A percentile compares a stretch with the other conserved stretches of the same genome.
These are phyloP conservation scores for Blastobasis adustella DNA, from an alignment of 2,888 invertebrate species.

Conservation along the genomic window DNA sequence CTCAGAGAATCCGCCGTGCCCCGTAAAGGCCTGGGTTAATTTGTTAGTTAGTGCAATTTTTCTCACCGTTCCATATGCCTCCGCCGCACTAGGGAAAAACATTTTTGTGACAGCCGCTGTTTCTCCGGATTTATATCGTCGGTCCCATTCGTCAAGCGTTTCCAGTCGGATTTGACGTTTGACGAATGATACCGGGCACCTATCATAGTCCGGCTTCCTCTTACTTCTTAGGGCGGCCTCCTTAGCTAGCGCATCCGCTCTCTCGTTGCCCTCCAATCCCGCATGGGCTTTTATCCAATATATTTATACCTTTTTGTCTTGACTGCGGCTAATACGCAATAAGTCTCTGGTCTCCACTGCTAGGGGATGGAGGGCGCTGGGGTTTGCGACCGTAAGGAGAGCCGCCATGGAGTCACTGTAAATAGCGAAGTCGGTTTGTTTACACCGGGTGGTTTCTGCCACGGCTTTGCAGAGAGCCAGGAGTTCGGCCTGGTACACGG, in stretches of 20 bases:
- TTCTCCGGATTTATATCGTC: background rate
- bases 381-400: conserved; percentile 2
- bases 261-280: conserved; percentile 11
- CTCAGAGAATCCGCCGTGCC: background rate
- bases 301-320: background rate
- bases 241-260: conserved; percentile 14
- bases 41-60: no score
- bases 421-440: background rate
- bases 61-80: no score
- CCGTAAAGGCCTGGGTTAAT: no score
- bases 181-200: conserved; percentile 9
- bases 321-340: background rate
- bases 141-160: conserved; percentile 10
- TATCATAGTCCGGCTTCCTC: background rate
- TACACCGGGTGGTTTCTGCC: background rate
- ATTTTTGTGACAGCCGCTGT: conserved; percentile 8
- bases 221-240: conserved; percentile 1
- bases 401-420: conserved; percentile 11
- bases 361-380: conserved; percentile 6
- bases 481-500: conserved; percentile 12
- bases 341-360: conserved; percentile 1
- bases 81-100: conserved; percentile 8
- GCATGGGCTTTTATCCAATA: conserved; percentile 16
- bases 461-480: conserved; percentile 8
- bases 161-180: conserved; percentile 7